Evolutionary conservation across 2,113 vertebrate species (phyloP), one percentile per base, ranked within the genome.

Genomic region (Tupaia tana): DNA sequence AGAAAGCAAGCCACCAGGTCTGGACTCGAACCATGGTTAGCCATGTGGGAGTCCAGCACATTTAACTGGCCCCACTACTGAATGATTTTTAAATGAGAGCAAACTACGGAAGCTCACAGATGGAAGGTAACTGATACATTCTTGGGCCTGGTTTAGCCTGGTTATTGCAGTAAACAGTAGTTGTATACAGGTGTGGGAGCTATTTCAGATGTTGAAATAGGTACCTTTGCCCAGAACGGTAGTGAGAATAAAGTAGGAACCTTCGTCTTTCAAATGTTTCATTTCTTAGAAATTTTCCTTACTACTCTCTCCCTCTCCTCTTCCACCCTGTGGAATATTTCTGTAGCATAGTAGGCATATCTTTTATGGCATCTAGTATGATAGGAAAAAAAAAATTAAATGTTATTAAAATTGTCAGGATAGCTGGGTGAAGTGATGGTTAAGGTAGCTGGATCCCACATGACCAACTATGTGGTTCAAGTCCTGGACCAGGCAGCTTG

Each of bases 261-360:
- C 78, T 82, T 92, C 11, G 59, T 80, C 66, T 95, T 79, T 82
- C 56, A 73, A 1, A 19, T 81, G 20, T 77, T 15, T 74, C 7
- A 9, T 92, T 92, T 94, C 59, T 79, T 73, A 22, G 58, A 78
- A 61, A 82, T 54, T 88, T 93, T 89, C 29, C 61, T 95, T 90
- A 22, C n/a, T 70, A 3, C 27, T n/a, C 19, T 22, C 31, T 52
- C 64, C 20, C 5, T 24, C 27, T 56, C 29, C 4, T 56, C 27
- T 77, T 27, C 18, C 6, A 31, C 25, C 31, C 24, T 86, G 16
- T 27, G 81, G 84, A 91, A 67, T 95, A 70, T 89, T 89, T 86
- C 27, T 64, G 22, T 64, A 87, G 24, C 24, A 93, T 8, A 86
- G 59, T 93, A 90, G 89, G 66, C 13, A 81, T 84, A 85, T 64